A percentile compares a stretch with the other conserved stretches of the same genome.
These are phyloP conservation scores for Microctonus hyperodae DNA, from an alignment of 2,888 invertebrate genomes.

Conservation along the genomic window DNA sequence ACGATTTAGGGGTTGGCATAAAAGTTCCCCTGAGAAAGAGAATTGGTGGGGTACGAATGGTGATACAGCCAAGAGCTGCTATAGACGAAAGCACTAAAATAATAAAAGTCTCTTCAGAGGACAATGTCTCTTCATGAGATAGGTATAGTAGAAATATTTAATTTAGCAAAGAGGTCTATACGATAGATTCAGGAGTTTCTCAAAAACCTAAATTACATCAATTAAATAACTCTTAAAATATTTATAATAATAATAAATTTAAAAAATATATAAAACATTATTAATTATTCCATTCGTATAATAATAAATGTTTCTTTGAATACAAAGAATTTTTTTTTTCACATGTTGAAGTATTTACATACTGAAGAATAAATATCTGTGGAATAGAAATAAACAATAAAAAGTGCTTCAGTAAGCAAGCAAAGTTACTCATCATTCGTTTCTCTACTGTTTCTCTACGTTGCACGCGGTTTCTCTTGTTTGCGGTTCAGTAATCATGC, in stretches of 20 bases:
- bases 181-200: constrained; percentile 4
- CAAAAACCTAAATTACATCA: background rate
- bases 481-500: constrained; percentile 28
- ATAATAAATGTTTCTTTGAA: too few species aligned
- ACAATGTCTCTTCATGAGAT: background rate
- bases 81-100: constrained; percentile 32
- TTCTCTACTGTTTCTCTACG: background rate
- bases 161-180: constrained; percentile 18
- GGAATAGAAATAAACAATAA: constrained; percentile 11
- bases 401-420: background rate
- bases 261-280: too few species aligned
- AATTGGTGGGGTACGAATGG: background rate
- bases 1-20: constrained; percentile 31
- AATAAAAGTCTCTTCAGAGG: constrained; percentile 32
- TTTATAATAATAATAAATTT: background rate
- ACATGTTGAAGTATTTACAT: too few species aligned
- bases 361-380: background rate
- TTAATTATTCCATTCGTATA: too few species aligned
- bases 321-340: too few species aligned
- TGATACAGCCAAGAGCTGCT: constrained; percentile 1
- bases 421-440: constrained; percentile 22
- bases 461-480: background rate
- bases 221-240: background rate
- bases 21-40: constrained; percentile 20
- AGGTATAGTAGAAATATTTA: constrained; percentile 21